Percentiles rank a stretch among this genome's conserved stretches.
Evolutionary conservation across 1,140 invertebrate genomes (phyloP).

Genomic region (Ladona fulva): DNA sequence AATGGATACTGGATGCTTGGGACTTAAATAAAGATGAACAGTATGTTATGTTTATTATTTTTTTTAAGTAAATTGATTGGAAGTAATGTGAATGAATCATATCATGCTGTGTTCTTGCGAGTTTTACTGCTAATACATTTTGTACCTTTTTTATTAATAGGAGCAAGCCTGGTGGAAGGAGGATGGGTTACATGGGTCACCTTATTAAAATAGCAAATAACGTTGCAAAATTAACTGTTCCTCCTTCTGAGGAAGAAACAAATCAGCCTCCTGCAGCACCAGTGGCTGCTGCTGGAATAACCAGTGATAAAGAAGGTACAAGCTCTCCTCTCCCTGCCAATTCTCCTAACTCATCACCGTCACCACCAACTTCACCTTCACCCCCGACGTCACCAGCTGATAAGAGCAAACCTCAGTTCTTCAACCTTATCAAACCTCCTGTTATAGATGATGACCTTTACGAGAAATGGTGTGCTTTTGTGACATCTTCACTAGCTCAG

Average conservation of each 20-base stretch:
- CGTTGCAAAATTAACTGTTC: constrained; percentile 41
- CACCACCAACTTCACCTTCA: neutral
- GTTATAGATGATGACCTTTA: constrained; percentile 45
- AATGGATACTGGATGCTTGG: constrained; percentile 57
- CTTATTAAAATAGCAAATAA: constrained; percentile 62
- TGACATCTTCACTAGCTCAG: constrained; percentile 44
- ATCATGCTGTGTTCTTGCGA: too few species aligned
- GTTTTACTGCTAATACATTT: too few species aligned
- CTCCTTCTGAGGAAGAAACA: constrained; percentile 22
- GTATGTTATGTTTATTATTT: constrained; percentile 33
- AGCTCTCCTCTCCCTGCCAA: constrained; percentile 11
- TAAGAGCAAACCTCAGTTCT: neutral
- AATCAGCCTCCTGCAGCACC: constrained; percentile 19
- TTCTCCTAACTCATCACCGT: neutral
- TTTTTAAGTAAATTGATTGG: too few species aligned
- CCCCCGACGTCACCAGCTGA: neutral
- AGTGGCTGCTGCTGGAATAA: constrained; percentile 36
- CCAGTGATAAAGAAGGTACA: constrained; percentile 35
- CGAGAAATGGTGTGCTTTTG: constrained; percentile 52
- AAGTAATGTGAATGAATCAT: too few species aligned
- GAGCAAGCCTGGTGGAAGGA: constrained; percentile 39
- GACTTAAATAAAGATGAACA: constrained; percentile 48
- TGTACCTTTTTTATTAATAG: constrained; percentile 27
- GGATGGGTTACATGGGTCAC: constrained; percentile 68
- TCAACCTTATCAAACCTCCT: constrained; percentile 34